A percentile compares a stretch with the other conserved stretches of the same genome.
phyloP scores from a whole-genome alignment of 2,888 invertebrate species.

The Fabriciana adippe region DNA sequence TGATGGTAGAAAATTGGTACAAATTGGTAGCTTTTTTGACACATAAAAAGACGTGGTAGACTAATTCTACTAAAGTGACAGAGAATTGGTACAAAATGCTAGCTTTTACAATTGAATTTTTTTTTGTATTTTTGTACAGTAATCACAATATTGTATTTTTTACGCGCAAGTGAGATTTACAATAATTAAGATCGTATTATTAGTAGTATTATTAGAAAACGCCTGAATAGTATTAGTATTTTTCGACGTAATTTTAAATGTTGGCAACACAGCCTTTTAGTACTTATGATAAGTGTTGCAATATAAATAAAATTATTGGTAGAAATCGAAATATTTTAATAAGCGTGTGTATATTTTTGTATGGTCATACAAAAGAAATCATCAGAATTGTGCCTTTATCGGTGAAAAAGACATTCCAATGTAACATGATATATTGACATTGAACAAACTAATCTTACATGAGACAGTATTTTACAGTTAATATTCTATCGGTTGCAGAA shows the following conservation, averaged over 20 bases:
- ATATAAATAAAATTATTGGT: conserved; percentile 11
- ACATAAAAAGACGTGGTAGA: neutral
- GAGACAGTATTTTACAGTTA: too few relatives aligned
- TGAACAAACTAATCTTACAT: neutral
- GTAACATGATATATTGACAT: conserved; percentile 2
- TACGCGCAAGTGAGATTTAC: conserved; percentile 14
- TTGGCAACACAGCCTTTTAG: conserved; percentile 26
- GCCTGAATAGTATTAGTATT: conserved; percentile 35
- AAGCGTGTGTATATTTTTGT: conserved; percentile 32
- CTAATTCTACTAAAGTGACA: neutral
- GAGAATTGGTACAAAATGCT: conserved; percentile 16
- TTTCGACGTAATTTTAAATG: conserved; percentile 27
- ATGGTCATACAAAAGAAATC: conserved; percentile 3
- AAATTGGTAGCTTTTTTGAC: neutral
- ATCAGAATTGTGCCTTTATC: conserved; percentile 25
- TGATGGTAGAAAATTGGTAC: conserved; percentile 3
- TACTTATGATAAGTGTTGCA: conserved; percentile 32
- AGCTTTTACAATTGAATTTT: conserved; percentile 4
- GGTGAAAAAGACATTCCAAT: conserved; percentile 28
- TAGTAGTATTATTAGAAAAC: conserved; percentile 28
- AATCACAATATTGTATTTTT: conserved; percentile 18
- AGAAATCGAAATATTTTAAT: conserved; percentile 8
- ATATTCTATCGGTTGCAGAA: too few relatives aligned
- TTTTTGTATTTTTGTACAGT: conserved; percentile 3
- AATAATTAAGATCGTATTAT: conserved; percentile 1